Evolutionary conservation across 2,113 vertebrate genomes (phyloP).

Genomic region (Heterotilapia buettikoferi): DNA sequence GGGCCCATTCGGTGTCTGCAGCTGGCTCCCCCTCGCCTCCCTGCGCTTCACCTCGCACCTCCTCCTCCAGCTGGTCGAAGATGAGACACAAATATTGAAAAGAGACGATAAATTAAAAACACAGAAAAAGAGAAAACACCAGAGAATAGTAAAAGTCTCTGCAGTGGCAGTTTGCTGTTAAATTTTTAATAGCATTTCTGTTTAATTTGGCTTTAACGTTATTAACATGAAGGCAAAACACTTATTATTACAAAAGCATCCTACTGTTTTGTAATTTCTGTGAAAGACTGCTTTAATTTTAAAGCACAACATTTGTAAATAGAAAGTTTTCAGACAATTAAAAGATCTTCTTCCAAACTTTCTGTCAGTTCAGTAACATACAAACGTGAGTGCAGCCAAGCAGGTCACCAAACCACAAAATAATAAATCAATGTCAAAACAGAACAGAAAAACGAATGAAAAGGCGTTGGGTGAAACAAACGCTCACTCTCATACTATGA

Average conservation of each 20-base stretch:
- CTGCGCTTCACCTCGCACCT: slow-evolving; percentile 33
- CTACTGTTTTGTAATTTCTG: background rate
- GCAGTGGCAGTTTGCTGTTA: background rate
- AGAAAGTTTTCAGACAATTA: background rate
- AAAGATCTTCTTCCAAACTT: background rate
- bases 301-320: background rate
- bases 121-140: background rate
- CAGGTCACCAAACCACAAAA: background rate
- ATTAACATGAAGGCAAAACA: background rate
- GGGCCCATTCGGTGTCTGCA: slow-evolving; percentile 36
- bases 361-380: background rate
- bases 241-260: background rate
- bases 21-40: slow-evolving; percentile 4
- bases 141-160: background rate
- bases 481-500: background rate
- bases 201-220: background rate
- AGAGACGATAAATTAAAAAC: background rate
- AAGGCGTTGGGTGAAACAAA: background rate
- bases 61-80: slow-evolving; percentile 50
- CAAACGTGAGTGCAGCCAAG: background rate
- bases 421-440: background rate
- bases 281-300: background rate
- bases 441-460: background rate
- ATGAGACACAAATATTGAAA: background rate
- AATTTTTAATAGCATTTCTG: fast-evolving